A percentile compares a stretch with the other conserved stretches of the same genome.
Evolutionary conservation across 2,797 vertebrate genomes (phyloP).

Genomic region (Danio tinwini): DNA sequence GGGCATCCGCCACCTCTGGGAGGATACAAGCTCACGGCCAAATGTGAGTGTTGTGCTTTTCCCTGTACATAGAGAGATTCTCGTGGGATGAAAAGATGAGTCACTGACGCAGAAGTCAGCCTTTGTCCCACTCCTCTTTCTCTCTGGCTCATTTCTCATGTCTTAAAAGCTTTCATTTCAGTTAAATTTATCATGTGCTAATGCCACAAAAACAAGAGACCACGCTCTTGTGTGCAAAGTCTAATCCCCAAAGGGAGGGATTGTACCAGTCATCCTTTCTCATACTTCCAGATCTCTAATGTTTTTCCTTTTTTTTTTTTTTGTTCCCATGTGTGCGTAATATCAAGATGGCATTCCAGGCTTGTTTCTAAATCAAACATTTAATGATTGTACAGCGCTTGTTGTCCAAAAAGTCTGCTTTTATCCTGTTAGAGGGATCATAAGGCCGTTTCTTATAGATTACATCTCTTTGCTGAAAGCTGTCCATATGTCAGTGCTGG

Average conservation of each 20-base stretch:
- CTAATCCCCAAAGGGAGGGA: slow-evolving; percentile 27
- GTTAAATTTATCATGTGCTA: slow-evolving; percentile 41
- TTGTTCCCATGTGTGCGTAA: slow-evolving; percentile 26
- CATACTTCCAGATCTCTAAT: slow-evolving; percentile 21
- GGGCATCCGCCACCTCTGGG: slow-evolving; percentile 92
- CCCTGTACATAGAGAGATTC: neutral
- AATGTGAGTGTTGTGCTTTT: slow-evolving; percentile 82
- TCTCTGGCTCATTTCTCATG: slow-evolving; percentile 42
- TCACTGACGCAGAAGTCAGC: slow-evolving; percentile 33
- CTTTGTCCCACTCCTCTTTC: slow-evolving; percentile 32
- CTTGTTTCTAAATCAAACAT: slow-evolving; percentile 32
- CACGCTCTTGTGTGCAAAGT: slow-evolving; percentile 23
- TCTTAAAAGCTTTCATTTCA: slow-evolving; percentile 46
- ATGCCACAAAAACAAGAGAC: slow-evolving; percentile 51
- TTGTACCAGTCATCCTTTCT: slow-evolving; percentile 17
- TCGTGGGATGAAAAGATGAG: slow-evolving; percentile 37
- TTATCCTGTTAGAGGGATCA: slow-evolving; percentile 40
- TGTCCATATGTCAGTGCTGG: slow-evolving; percentile 22
- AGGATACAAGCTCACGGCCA: slow-evolving; percentile 92
- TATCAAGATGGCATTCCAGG: slow-evolving; percentile 38
- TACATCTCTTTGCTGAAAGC: slow-evolving; percentile 38
- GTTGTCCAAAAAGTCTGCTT: slow-evolving; percentile 21
- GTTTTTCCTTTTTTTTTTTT: slow-evolving; percentile 18
- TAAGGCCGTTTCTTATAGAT: slow-evolving; percentile 45
- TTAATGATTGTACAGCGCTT: slow-evolving; percentile 29